These are phyloP conservation scores for Acleris laterana DNA, from an alignment of 2,888 invertebrate species.

Conservation along the genomic window DNA sequence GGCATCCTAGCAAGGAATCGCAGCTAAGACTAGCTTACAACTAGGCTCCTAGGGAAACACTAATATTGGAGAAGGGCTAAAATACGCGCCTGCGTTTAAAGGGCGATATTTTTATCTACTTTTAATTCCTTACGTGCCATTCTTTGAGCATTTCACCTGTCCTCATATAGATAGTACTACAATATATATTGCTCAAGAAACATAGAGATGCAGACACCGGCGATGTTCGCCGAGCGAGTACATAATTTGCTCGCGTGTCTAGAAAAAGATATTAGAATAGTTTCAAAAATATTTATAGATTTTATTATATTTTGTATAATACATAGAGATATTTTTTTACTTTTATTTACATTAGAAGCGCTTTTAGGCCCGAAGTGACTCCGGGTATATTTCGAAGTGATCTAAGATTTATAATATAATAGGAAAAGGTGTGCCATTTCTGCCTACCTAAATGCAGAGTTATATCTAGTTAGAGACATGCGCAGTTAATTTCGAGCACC, in stretches of 20 bases:
- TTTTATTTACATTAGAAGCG: slow-evolving; percentile 63
- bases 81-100: slow-evolving; percentile 50
- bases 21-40: slow-evolving; percentile 67
- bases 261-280: slow-evolving; percentile 63
- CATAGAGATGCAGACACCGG: slow-evolving; percentile 44
- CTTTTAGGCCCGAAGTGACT: slow-evolving; percentile 45
- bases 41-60: slow-evolving; percentile 69
- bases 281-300: slow-evolving; percentile 73
- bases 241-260: slow-evolving; percentile 38
- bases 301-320: slow-evolving; percentile 63
- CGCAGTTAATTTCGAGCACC: slow-evolving; percentile 55
- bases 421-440: slow-evolving; percentile 47
- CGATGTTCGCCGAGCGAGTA: slow-evolving; percentile 18
- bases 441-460: slow-evolving; percentile 46
- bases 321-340: slow-evolving; percentile 54
- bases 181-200: slow-evolving; percentile 62
- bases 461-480: slow-evolving; percentile 25
- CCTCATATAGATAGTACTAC: slow-evolving; percentile 55
- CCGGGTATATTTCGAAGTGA: slow-evolving; percentile 40
- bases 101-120: slow-evolving; percentile 60
- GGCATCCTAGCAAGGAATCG: slow-evolving; percentile 46
- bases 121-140: slow-evolving; percentile 81
- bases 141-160: slow-evolving; percentile 71
- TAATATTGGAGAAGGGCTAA: slow-evolving; percentile 62
- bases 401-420: slow-evolving; percentile 40